Conservation (phyloP, 2,797 vertebrate species). For the Melopsittacus undulatus region DNA sequence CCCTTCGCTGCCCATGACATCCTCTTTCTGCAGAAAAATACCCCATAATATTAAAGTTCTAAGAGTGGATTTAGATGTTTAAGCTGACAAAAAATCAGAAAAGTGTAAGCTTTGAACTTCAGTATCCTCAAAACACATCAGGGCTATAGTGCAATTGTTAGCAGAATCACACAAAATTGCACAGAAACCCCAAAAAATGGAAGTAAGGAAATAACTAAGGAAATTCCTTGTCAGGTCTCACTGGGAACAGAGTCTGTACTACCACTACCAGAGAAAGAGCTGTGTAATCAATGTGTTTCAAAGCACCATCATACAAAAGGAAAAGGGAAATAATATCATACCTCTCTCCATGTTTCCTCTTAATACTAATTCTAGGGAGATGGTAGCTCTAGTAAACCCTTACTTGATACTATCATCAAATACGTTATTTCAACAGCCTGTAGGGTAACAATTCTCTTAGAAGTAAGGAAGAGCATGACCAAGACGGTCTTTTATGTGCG, state of each 20-base stretch:
- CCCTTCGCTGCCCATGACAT: background rate
- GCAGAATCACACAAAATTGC: background rate
- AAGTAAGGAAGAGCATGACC: background rate
- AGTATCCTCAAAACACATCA: background rate
- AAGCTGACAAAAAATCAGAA: background rate
- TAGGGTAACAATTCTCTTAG: background rate
- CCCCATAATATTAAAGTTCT: background rate
- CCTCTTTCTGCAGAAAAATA: background rate
- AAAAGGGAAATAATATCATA: background rate
- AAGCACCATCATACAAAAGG: background rate
- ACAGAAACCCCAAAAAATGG: background rate
- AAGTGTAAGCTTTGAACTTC: background rate
- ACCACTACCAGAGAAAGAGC: background rate
- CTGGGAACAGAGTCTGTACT: background rate
- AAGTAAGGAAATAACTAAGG: background rate
- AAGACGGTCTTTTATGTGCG: fast-evolving
- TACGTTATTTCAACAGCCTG: background rate
- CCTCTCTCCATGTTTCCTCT: background rate
- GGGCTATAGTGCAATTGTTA: background rate
- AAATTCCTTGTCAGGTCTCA: background rate
- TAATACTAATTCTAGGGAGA: background rate
- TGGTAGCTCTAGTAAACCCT: background rate
- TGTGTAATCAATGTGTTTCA: background rate
- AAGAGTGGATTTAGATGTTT: background rate
- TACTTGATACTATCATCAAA: background rate